A percentile compares a stretch with the other conserved stretches of the same genome.
Evolutionary conservation across 2,888 invertebrate genomes (phyloP).

Genomic region (Odontocerum albicorne): DNA sequence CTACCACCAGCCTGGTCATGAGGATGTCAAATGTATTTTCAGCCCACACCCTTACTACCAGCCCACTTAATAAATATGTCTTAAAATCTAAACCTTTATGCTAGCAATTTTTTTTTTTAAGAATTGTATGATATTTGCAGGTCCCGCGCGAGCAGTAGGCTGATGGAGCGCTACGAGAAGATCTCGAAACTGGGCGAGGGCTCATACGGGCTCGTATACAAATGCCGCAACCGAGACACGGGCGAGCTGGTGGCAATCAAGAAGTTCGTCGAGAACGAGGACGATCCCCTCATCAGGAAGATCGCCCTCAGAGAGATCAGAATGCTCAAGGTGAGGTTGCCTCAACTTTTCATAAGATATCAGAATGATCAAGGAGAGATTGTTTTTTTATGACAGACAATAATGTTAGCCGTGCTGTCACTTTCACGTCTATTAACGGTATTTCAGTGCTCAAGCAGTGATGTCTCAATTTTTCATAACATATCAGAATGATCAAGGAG

Average conservation of each 20-base stretch:
- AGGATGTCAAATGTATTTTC: too few species aligned
- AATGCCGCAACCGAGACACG: conserved; percentile 92
- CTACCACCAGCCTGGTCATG: too few species aligned
- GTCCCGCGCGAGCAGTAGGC: conserved; percentile 80
- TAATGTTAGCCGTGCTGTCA: too few species aligned
- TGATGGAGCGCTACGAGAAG: conserved; percentile 95
- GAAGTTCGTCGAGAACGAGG: conserved; percentile 96
- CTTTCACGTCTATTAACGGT: too few species aligned
- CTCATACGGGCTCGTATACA: conserved; percentile 94
- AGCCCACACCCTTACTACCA: too few species aligned
- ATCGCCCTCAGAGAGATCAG: conserved; percentile 94
- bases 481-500: too few species aligned
- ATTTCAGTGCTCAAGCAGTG: too few species aligned
- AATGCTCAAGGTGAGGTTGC: conserved; percentile 88
- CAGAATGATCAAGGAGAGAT: too few species aligned
- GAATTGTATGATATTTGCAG: conserved; percentile 50
- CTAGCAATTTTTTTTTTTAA: not conserved
- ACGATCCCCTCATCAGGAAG: conserved; percentile 94
- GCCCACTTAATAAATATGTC: too few species aligned
- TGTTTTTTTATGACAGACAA: too few species aligned
- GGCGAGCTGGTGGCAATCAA: conserved; percentile 95
- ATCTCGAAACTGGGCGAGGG: conserved; percentile 93
- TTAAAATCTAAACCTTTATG: not conserved
- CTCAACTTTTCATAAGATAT: too few species aligned
- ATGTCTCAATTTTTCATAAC: too few species aligned